Conservation (phyloP, 2,113 vertebrate genomes). For the Cairina moschata region DNA sequence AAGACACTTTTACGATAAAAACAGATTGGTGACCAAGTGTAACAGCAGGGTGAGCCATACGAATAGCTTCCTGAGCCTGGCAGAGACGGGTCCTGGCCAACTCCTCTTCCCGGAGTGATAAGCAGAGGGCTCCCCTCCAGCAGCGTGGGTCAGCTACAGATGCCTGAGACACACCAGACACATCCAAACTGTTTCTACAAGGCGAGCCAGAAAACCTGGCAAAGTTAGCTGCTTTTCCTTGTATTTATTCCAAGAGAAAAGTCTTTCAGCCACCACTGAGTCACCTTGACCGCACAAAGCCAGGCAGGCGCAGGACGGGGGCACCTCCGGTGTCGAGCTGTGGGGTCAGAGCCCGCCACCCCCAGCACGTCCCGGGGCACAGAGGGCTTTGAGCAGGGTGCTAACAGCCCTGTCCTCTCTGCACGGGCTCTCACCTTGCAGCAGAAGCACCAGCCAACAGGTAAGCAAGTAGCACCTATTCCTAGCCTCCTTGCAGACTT, state of each 20-base stretch:
- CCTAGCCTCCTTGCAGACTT: neutral
- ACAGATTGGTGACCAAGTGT: neutral
- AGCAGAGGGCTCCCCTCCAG: neutral
- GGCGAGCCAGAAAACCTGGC: neutral
- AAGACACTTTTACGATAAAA: neutral
- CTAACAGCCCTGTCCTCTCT: accelerated
- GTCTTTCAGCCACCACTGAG: neutral
- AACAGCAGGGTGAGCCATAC: neutral
- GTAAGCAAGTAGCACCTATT: neutral
- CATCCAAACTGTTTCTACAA: accelerated
- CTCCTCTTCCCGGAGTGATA: too few species aligned
- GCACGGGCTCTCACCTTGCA: too few species aligned
- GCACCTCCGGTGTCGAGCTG: neutral
- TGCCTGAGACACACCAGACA: too few species aligned
- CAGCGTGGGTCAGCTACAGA: accelerated
- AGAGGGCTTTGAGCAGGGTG: accelerated
- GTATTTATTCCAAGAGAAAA: neutral
- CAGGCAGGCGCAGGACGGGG: too few species aligned
- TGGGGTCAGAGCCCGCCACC: neutral
- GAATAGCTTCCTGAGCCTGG: accelerated
- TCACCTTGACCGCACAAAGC: neutral
- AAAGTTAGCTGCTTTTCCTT: neutral
- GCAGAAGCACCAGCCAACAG: too few species aligned
- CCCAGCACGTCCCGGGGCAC: neutral
- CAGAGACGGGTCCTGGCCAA: neutral